Evolutionary conservation across 2,797 vertebrate species (phyloP).

Genomic region (Gouania willdenowi): DNA sequence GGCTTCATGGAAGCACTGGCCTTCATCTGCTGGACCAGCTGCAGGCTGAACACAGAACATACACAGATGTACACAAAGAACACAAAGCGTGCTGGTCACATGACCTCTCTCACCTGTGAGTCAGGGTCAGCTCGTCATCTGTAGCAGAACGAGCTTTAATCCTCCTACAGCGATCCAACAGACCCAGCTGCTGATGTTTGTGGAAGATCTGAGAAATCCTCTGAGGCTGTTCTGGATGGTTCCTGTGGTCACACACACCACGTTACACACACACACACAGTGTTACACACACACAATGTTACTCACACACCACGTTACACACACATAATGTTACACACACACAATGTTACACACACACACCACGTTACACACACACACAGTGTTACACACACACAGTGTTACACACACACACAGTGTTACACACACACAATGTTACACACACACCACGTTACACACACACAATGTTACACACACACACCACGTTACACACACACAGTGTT

Average conservation of each 20-base stretch:
- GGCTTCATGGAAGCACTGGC: constrained; percentile 75
- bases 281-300: too few relatives aligned
- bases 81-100: neutral
- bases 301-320: neutral
- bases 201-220: constrained; percentile 81
- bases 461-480: too few relatives aligned
- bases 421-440: too few relatives aligned
- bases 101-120: constrained; percentile 74
- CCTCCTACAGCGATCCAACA: constrained; percentile 71
- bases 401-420: too few relatives aligned
- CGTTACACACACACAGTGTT: too few relatives aligned
- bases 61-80: neutral
- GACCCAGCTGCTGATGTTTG: constrained; percentile 75
- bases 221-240: constrained; percentile 85
- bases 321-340: too few relatives aligned
- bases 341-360: too few relatives aligned
- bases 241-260: too few relatives aligned
- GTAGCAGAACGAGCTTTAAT: constrained; percentile 76
- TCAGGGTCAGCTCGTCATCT: constrained; percentile 77
- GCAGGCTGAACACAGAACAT: constrained; percentile 50
- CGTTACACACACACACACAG: too few relatives aligned
- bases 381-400: too few relatives aligned
- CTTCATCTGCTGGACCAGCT: constrained; percentile 75
- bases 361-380: too few relatives aligned
- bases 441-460: too few relatives aligned